Evolutionary conservation across 1,140 invertebrate genomes (phyloP).

Genomic region (Ooceraea biroi): DNA sequence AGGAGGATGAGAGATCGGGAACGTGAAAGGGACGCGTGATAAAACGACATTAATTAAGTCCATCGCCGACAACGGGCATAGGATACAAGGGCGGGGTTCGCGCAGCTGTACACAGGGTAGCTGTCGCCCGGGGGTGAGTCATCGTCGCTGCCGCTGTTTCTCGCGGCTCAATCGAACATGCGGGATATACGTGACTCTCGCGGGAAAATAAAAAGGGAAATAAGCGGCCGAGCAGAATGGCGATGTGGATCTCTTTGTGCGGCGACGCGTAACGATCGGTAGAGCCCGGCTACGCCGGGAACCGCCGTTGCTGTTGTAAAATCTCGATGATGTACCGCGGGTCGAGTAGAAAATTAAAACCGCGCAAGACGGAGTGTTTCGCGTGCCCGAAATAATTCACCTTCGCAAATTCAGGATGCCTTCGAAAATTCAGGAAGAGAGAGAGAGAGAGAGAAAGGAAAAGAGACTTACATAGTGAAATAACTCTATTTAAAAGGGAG

Average conservation of each 20-base stretch:
- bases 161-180: constrained; percentile 45
- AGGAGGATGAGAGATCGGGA: background rate
- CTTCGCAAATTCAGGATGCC: background rate
- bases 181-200: background rate
- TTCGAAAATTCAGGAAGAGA: background rate
- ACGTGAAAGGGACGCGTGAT: background rate
- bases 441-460: background rate
- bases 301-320: constrained; percentile 37
- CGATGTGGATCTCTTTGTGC: constrained; percentile 54
- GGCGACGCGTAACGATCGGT: constrained; percentile 36
- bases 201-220: constrained; percentile 34
- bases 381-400: constrained; percentile 12
- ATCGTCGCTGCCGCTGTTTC: background rate
- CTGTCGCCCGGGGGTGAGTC: background rate
- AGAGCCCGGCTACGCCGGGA: background rate
- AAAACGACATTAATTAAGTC: constrained; percentile 62
- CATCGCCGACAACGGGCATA: background rate
- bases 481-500: background rate
- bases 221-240: constrained; percentile 24
- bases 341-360: constrained; percentile 52
- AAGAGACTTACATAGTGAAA: background rate
- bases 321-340: constrained; percentile 6
- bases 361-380: constrained; percentile 10
- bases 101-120: no score
- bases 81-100: background rate